phyloP scores from a whole-genome alignment of 2,113 vertebrate species.

The Chelonoidis abingdonii region DNA sequence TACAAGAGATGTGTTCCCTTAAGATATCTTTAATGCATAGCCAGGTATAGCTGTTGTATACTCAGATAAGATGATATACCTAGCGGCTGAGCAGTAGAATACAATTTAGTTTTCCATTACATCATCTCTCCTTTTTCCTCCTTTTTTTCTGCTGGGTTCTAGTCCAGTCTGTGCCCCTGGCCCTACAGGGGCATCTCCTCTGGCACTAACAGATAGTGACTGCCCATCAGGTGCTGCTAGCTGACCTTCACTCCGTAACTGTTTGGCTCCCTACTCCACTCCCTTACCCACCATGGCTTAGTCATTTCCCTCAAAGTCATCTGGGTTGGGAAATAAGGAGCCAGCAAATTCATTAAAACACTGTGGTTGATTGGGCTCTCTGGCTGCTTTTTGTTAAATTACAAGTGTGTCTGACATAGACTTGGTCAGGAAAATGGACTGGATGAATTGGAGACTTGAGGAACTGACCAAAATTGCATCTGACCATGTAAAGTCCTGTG shows the following conservation, averaged over 20 bases:
- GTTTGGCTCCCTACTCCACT: background rate
- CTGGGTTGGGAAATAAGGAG: background rate
- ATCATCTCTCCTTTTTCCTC: too few relatives aligned
- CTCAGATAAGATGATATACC: too few relatives aligned
- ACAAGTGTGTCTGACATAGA: background rate
- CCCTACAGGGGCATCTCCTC: background rate
- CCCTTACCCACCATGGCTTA: background rate
- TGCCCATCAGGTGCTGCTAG: background rate
- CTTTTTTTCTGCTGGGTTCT: background rate
- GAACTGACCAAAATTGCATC: background rate
- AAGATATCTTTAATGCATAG: too few relatives aligned
- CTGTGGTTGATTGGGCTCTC: background rate
- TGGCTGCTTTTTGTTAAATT: background rate
- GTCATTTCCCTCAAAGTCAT: background rate
- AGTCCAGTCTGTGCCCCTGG: background rate
- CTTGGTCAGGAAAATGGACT: background rate
- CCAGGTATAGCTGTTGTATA: too few relatives aligned
- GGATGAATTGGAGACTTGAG: background rate
- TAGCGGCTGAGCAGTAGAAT: too few relatives aligned
- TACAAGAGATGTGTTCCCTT: too few relatives aligned
- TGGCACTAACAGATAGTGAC: background rate
- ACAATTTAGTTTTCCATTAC: too few relatives aligned
- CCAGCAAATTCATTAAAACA: background rate
- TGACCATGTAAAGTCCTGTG: background rate
- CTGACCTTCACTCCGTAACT: background rate